phyloP scores from a whole-genome alignment of 2,113 vertebrate species.

The Melanotaenia duboulayi region DNA sequence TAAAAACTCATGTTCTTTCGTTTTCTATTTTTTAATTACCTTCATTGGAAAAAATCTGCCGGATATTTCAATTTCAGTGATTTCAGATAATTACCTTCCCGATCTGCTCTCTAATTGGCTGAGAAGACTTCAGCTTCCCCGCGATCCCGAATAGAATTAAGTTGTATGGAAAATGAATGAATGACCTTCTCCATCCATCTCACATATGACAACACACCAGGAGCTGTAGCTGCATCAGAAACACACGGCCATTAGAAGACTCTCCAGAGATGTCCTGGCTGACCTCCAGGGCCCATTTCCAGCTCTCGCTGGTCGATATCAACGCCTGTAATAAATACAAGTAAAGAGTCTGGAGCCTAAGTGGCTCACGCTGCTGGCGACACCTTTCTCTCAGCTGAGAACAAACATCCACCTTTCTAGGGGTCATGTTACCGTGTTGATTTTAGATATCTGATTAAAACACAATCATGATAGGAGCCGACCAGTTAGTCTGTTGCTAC shows the following conservation, averaged over 20 bases:
- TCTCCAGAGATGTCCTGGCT: neutral
- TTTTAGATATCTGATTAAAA: no score
- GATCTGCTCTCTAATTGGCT: no score
- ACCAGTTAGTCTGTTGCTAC: no score
- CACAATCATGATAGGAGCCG: no score
- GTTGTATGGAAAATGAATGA: no score
- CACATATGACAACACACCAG: neutral
- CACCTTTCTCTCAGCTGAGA: neutral
- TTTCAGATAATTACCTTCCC: slow-evolving; percentile 20
- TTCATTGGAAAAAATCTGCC: neutral
- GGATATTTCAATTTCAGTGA: neutral
- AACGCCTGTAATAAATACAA: neutral
- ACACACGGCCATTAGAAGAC: neutral
- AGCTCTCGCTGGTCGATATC: neutral
- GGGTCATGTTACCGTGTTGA: no score
- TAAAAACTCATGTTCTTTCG: neutral
- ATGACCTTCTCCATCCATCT: neutral
- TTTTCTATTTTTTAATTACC: no score
- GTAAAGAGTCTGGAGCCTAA: neutral
- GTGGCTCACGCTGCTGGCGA: neutral
- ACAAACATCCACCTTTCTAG: no score
- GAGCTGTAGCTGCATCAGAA: neutral
- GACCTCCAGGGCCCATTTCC: slow-evolving; percentile 1
- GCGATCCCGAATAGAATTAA: no score
- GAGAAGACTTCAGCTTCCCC: no score